A percentile compares a stretch with the other conserved stretches of the same genome.
These are phyloP conservation scores for Steatocranus sp. DNA, from an alignment of 2,797 vertebrate species.

Conservation along the genomic window DNA sequence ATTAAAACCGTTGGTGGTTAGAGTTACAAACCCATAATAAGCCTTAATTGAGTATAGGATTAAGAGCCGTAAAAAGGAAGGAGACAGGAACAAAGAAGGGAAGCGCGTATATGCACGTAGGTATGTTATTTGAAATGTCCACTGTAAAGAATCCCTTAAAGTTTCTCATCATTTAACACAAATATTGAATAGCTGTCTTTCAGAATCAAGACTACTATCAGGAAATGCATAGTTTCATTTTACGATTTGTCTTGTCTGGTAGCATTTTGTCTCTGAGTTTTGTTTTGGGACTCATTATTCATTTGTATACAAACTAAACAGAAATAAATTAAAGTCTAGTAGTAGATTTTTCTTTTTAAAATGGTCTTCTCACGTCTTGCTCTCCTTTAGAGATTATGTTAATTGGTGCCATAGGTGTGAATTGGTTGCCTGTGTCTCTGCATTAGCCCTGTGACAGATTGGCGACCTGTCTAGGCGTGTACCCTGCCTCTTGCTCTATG, in stretches of 20 bases:
- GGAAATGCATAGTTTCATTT: not conserved
- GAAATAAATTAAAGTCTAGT: not conserved
- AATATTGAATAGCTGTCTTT: not conserved
- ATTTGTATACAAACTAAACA: not conserved
- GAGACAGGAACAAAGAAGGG: not conserved
- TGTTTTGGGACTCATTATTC: not conserved
- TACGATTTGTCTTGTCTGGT: not conserved
- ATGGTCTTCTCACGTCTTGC: not conserved
- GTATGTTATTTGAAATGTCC: not conserved
- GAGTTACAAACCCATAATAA: not conserved
- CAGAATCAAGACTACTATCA: not conserved
- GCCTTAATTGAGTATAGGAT: constrained; percentile 2
- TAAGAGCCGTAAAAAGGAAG: not conserved
- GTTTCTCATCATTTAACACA: not conserved
- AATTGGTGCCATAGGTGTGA: not conserved
- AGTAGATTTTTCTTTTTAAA: not conserved
- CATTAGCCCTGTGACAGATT: not conserved
- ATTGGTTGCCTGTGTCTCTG: not conserved
- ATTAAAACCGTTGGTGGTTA: not conserved
- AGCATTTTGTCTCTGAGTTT: not conserved
- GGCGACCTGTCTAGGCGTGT: not conserved
- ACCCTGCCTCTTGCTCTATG: not conserved
- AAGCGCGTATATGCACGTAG: not conserved
- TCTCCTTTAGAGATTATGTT: not conserved
- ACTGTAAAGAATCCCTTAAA: not conserved